These are phyloP conservation scores for Oligia fasciuncula DNA, from an alignment of 2,888 invertebrate genomes.

Conservation along the genomic window DNA sequence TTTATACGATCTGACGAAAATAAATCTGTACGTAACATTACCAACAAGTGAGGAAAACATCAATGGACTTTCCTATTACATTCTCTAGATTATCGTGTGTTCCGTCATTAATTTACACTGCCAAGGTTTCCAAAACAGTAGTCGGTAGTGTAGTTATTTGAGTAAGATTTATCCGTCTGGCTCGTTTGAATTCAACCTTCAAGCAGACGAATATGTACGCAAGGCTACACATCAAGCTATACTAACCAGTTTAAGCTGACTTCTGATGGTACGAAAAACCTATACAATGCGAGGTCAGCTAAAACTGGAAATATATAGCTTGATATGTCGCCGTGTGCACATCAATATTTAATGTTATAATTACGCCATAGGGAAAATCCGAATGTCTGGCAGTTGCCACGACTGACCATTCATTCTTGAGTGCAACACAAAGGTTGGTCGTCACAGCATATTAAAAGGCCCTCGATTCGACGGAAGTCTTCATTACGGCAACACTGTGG, in stretches of 20 bases:
- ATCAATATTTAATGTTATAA: constrained; percentile 23
- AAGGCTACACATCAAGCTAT: no score
- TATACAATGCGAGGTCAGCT: no score
- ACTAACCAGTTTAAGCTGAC: no score
- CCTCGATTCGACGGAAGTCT: constrained; percentile 23
- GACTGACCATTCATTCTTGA: constrained; percentile 2
- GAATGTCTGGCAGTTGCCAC: not conserved
- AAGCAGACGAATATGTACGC: not conserved
- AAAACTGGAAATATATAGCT: no score
- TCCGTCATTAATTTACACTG: no score
- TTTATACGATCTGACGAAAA: constrained; percentile 3
- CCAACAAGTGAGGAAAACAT: not conserved
- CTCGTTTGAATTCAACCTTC: not conserved
- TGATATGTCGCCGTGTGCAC: no score
- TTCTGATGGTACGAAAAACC: no score
- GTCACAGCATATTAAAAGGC: constrained; percentile 35
- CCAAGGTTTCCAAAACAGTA: not conserved
- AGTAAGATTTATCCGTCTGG: not conserved
- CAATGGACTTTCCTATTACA: not conserved
- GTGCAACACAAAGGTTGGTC: constrained; percentile 20
- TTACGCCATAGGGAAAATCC: constrained; percentile 24
- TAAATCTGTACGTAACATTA: not conserved
- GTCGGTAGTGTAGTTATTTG: not conserved
- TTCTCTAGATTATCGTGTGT: not conserved
- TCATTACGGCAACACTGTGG: constrained; percentile 31